Evolutionary conservation across 1,140 invertebrate species (phyloP).

Genomic region (Drosophila oshimai): DNA sequence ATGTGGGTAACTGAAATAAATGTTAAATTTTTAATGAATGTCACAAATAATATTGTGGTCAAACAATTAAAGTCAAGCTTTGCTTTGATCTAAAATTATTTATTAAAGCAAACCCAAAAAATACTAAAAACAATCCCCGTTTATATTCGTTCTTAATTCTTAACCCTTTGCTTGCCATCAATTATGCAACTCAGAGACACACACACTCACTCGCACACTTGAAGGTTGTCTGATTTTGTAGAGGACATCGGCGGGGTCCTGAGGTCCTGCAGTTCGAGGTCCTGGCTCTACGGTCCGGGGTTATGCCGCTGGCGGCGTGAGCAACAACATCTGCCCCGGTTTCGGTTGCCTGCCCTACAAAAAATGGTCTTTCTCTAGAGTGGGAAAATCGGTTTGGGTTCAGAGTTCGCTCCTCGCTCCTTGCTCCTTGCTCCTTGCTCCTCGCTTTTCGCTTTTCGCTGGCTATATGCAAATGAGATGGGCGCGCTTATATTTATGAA

Average conservation of each 20-base stretch:
- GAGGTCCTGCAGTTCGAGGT: not conserved
- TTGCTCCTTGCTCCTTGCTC: too few relatives aligned
- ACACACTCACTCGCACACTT: not conserved
- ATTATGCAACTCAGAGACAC: slow-evolving; percentile 9
- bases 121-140: too few relatives aligned
- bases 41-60: too few relatives aligned
- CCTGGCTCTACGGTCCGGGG: not conserved
- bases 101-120: too few relatives aligned
- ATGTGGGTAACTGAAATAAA: too few relatives aligned
- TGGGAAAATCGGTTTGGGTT: slow-evolving; percentile 16
- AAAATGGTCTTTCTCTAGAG: slow-evolving; percentile 9
- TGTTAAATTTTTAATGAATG: too few relatives aligned
- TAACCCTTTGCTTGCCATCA: slow-evolving; percentile 4
- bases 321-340: slow-evolving; percentile 63
- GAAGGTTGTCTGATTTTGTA: not conserved
- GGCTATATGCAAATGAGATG: slow-evolving; percentile 71
- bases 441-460: not conserved
- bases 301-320: slow-evolving; percentile 33
- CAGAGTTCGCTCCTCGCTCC: not conserved
- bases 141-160: not conserved
- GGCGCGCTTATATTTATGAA: slow-evolving; percentile 72
- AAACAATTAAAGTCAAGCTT: too few relatives aligned
- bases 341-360: slow-evolving; percentile 37
- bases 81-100: too few relatives aligned
- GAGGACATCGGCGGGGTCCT: not conserved